Conservation (phyloP, 2,113 vertebrate genomes). For the Eolophus roseicapilla region DNA sequence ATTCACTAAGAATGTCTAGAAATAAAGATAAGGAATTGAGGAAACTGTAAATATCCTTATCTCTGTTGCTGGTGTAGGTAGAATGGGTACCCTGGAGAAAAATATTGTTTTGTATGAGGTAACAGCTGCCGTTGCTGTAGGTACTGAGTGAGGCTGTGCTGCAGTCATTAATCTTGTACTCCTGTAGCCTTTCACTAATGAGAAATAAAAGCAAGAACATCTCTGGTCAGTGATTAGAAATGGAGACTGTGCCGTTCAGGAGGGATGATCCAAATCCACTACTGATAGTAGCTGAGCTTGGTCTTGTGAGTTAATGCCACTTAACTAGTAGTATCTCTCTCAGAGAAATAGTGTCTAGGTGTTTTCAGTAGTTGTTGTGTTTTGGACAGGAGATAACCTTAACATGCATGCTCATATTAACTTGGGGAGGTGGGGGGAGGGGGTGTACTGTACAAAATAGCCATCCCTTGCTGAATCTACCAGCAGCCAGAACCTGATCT, state of each 20-base stretch:
- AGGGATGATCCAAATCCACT: background rate
- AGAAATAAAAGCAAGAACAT: conserved; percentile 43
- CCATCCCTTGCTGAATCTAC: background rate
- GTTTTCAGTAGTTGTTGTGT: background rate
- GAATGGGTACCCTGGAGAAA: conserved; percentile 6
- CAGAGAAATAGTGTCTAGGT: background rate
- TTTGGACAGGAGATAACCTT: background rate
- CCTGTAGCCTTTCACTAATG: conserved; percentile 12
- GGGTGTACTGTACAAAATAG: background rate
- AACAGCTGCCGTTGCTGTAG: conserved; percentile 48
- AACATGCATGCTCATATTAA: background rate
- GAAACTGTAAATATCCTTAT: conserved; percentile 37
- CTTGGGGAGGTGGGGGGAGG: rapidly evolving
- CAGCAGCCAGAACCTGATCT: background rate
- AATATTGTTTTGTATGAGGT: conserved; percentile 46
- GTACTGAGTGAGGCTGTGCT: conserved; percentile 5
- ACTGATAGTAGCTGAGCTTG: background rate
- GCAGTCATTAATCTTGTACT: conserved; percentile 59
- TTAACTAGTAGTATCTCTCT: background rate
- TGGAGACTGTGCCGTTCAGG: background rate
- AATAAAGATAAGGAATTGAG: conserved; percentile 47
- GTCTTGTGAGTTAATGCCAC: background rate
- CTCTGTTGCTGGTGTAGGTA: conserved; percentile 28
- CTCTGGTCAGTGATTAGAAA: background rate
- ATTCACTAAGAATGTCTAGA: conserved; percentile 5